Conservation (phyloP, 2,888 invertebrate genomes). For the Oscheius onirici region DNA sequence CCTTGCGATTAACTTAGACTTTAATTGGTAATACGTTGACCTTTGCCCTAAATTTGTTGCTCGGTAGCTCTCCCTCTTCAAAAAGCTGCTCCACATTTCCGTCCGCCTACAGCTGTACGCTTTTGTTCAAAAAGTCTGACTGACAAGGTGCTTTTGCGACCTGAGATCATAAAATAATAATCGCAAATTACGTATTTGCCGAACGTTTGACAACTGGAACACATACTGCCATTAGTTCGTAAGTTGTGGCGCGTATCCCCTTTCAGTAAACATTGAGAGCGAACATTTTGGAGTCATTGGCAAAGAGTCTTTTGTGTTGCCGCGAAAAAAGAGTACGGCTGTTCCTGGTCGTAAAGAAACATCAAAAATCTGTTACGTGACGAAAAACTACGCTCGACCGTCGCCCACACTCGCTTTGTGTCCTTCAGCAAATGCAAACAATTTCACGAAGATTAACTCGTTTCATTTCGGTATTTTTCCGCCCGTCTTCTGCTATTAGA, state of each 20-base stretch:
- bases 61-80: no score
- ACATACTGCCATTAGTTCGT: conserved; percentile 13
- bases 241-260: conserved; percentile 23
- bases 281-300: conserved; percentile 16
- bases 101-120: no score
- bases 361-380: conserved; percentile 16
- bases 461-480: background rate
- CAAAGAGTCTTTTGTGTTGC: no score
- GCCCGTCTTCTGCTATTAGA: background rate
- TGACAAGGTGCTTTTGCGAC: no score
- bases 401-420: background rate
- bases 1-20: no score
- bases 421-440: conserved; percentile 27
- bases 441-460: conserved; percentile 26
- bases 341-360: conserved; percentile 20
- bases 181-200: background rate
- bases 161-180: no score
- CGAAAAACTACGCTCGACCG: conserved; percentile 5
- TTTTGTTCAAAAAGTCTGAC: no score
- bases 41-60: no score
- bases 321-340: no score
- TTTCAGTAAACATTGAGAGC: conserved; percentile 25
- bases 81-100: no score
- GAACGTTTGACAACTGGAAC: conserved; percentile 1
- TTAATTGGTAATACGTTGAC: no score